Conservation (phyloP, 1,140 invertebrate species). For the Amphibalanus amphitrite region DNA sequence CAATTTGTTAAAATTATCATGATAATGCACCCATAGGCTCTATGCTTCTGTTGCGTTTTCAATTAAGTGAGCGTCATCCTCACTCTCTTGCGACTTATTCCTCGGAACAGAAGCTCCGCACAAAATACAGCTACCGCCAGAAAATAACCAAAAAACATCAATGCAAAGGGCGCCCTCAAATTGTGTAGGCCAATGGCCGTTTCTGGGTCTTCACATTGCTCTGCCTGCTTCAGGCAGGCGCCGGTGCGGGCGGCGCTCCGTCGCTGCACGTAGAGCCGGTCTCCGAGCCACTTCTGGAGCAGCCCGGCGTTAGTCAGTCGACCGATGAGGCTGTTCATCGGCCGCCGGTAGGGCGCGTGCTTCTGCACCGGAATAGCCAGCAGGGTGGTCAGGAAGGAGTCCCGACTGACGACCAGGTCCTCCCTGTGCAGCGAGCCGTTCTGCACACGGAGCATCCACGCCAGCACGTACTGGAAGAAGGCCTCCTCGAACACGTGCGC, state of each 20-base stretch:
- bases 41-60: too few species aligned
- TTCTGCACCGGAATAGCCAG: neutral
- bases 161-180: neutral
- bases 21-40: too few species aligned
- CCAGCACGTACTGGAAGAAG: neutral
- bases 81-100: too few species aligned
- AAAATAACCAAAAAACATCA: neutral
- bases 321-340: neutral
- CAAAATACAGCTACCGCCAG: neutral
- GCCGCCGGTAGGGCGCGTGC: neutral
- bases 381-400: neutral
- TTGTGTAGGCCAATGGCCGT: neutral
- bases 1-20: too few species aligned
- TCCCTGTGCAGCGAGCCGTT: neutral
- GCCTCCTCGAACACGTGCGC: neutral
- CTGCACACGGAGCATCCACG: neutral
- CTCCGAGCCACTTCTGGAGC: neutral
- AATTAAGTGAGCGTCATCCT: too few species aligned
- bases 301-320: neutral
- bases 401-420: neutral
- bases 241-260: too few species aligned
- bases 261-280: neutral
- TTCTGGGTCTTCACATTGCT: neutral
- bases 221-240: neutral
- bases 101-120: too few species aligned